Evolutionary conservation across 2,113 vertebrate genomes (phyloP).

Genomic region (Neofelis nebulosa): DNA sequence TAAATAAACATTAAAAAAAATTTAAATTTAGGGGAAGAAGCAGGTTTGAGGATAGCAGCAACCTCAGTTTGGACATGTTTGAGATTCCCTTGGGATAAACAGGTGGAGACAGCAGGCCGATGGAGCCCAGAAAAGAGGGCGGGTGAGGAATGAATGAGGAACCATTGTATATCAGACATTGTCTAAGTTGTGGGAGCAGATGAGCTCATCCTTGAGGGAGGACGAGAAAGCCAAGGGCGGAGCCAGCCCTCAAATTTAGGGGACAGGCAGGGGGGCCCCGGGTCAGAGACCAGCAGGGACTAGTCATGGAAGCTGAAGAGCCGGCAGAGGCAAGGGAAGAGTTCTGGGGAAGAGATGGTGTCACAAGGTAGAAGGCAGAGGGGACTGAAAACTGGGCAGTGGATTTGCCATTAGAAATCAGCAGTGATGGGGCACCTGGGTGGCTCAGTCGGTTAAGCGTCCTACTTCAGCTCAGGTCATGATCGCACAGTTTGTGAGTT

Average conservation of each 20-base stretch:
- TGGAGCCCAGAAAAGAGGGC: neutral
- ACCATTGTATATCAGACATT: neutral
- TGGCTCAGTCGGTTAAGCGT: too few species aligned
- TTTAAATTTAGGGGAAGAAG: neutral
- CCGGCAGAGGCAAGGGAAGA: neutral
- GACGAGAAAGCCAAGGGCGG: neutral
- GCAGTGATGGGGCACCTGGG: neutral
- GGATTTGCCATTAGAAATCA: neutral
- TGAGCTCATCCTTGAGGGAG: neutral
- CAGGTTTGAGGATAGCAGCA: neutral
- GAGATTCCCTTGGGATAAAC: neutral
- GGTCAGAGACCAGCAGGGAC: neutral
- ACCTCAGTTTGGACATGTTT: neutral
- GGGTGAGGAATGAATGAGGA: neutral
- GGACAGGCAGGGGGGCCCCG: neutral
- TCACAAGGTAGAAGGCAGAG: neutral
- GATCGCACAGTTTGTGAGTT: too few species aligned
- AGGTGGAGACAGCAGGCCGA: neutral
- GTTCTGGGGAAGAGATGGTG: neutral
- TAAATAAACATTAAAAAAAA: too few species aligned
- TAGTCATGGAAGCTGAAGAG: neutral
- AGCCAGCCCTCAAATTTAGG: neutral
- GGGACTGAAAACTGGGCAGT: too few species aligned
- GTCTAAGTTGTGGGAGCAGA: neutral
- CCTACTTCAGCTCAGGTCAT: too few species aligned